Base-by-base conservation (phyloP, 2,888 invertebrate species). In the Schizotus pectinicornis region DNA sequence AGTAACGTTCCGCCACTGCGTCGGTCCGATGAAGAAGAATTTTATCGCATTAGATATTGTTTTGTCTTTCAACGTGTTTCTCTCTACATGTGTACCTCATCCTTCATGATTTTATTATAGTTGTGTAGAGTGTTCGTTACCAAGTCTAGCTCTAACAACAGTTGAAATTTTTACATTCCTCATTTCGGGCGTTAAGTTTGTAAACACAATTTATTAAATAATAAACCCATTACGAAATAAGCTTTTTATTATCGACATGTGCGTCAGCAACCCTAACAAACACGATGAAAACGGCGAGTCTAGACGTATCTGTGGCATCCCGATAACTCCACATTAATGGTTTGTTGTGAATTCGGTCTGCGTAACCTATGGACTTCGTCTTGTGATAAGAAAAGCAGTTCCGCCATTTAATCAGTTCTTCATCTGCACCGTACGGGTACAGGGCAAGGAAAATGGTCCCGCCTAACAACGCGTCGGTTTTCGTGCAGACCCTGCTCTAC, bases 401-500 rank as follows among this genome's bases (percentile, higher is more conserved):
- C 62, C 67, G 57, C 52, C 55, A 61, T 62, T 59, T 46, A 48
- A 42, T 61, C 43, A 43, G 45, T 63, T 55, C 12, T 37, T 38
- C 11, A 30, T 11, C 41, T 36, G 34, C n/a, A 31, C 22, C 8
- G 14, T 14, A 7, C 8, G n/a, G 32, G 8, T 35, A 11, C 6
- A 31, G 7, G 38, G 11, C 41, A 39, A 55, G 9, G 13, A 60
- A 56, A 30, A 70, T 69, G 62, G 72, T 74, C 56, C 69, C 67
- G 2, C 56, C 65, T 7, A 65, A 62, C 13, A 76, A 72, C 52
- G 70, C 74, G 6, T 72, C 73, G 35, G 61, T 77, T 35, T 72
- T 77, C 54, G 46, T 77, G 38, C 71, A 74, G 45, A 76, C 77
- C 2, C 58, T 77, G 9, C 70, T 77, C 62, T 76, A 70, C 50